These are phyloP conservation scores for Sphenopsis melanotis DNA, from an alignment of 2,797 vertebrate species.

Conservation along the genomic window DNA sequence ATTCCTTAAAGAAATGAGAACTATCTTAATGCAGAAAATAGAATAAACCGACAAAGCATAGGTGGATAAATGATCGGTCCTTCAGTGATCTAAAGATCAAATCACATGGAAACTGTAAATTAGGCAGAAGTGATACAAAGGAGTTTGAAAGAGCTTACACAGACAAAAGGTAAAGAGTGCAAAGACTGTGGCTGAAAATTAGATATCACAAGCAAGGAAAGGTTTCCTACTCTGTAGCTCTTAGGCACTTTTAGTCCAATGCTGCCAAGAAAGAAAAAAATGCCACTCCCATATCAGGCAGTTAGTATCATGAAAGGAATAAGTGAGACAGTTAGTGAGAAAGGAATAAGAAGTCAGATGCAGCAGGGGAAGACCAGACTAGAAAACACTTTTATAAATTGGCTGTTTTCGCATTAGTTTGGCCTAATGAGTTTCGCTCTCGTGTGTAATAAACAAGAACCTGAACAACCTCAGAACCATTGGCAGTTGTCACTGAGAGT, in stretches of 20 bases:
- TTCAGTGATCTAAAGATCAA: neutral
- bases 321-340: neutral
- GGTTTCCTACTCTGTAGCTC: neutral
- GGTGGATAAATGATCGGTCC: neutral
- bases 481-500: neutral
- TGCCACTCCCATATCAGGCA: neutral
- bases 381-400: neutral
- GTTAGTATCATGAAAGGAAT: neutral
- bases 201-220: neutral
- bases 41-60: neutral
- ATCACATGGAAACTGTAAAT: neutral
- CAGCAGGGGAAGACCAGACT: neutral
- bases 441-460: neutral
- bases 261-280: neutral
- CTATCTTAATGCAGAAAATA: neutral
- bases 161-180: neutral
- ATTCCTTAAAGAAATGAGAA: neutral
- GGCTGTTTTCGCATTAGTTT: neutral
- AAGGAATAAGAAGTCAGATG: neutral
- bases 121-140: neutral
- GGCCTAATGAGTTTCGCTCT: neutral
- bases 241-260: rapidly evolving
- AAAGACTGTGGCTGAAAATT: neutral
- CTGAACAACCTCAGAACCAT: neutral
- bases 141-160: neutral